Conservation (phyloP, 2,797 vertebrate species). For the Chromis chromis region DNA sequence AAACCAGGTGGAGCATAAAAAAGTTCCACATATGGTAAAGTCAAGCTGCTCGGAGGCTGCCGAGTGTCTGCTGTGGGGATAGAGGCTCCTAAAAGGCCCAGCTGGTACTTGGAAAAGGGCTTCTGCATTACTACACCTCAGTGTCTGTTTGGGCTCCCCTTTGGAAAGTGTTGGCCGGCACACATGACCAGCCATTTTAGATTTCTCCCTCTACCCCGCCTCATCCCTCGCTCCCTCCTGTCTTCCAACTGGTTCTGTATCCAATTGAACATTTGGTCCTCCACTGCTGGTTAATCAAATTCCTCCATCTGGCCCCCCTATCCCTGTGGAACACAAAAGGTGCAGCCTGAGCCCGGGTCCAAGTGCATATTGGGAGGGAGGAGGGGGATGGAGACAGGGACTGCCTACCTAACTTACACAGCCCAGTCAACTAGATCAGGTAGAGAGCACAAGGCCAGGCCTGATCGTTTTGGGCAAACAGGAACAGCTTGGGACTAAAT, state of each 20-base stretch:
- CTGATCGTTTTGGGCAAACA: slow-evolving; percentile 82
- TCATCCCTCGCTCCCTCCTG: slow-evolving; percentile 93
- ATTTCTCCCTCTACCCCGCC: slow-evolving; percentile 95
- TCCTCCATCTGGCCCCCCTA: slow-evolving; percentile 98
- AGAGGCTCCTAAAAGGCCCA: slow-evolving; percentile 99
- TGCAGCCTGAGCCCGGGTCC: slow-evolving; percentile 96
- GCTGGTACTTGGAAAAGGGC: slow-evolving; percentile 99
- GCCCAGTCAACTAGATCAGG: slow-evolving; percentile 91
- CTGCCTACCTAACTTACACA: slow-evolving; percentile 95
- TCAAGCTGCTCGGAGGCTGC: slow-evolving; percentile 99
- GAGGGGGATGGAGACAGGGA: slow-evolving; percentile 89
- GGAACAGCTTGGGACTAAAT: slow-evolving; percentile 82
- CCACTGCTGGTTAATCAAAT: slow-evolving; percentile 99
- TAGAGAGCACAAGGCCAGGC: slow-evolving; percentile 78
- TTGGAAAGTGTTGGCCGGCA: slow-evolving; percentile 98
- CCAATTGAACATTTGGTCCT: slow-evolving; percentile 99
- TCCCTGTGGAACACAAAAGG: slow-evolving; percentile 98
- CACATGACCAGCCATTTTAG: slow-evolving; percentile 99
- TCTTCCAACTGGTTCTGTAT: slow-evolving; percentile 98
- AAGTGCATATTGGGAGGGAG: slow-evolving; percentile 95
- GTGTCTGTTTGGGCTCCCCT: slow-evolving; percentile 98
- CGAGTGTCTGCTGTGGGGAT: slow-evolving; percentile 98
- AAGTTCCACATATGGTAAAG: slow-evolving; percentile 99
- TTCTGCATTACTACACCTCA: slow-evolving; percentile 99
- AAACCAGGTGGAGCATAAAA: slow-evolving; percentile 98